Conservation (phyloP, 2,888 invertebrate species). For the Chloroclystis v-ata region DNA sequence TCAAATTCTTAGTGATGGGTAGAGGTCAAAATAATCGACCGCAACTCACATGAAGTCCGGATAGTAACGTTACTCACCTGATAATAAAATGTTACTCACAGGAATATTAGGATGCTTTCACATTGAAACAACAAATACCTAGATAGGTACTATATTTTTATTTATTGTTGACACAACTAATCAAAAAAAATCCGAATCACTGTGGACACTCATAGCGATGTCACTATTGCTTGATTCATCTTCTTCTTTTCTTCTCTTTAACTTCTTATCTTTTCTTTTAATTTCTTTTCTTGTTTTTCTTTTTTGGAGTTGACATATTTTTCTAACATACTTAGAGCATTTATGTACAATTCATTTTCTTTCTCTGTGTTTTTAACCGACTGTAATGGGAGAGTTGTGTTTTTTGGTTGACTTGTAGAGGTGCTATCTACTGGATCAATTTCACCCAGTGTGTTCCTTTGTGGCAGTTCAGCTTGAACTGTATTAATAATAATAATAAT, state of each 20-base stretch:
- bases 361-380: background rate
- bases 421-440: background rate
- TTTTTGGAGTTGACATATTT: background rate
- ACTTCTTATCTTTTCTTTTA: conserved; percentile 1
- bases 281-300: conserved; percentile 1
- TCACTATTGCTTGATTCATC: conserved; percentile 7
- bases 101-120: conserved; percentile 5
- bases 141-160: conserved; percentile 1
- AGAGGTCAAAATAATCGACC: conserved; percentile 1
- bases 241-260: background rate
- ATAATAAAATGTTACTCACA: conserved; percentile 3
- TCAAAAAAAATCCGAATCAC: conserved; percentile 4
- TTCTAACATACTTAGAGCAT: background rate
- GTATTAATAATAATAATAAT: too few relatives aligned
- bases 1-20: too few relatives aligned
- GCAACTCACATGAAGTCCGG: conserved; percentile 9
- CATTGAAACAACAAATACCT: conserved; percentile 7
- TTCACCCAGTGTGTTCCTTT: background rate
- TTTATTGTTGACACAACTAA: background rate
- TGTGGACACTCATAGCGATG: conserved; percentile 6
- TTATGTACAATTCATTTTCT: background rate
- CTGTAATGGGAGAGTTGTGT: background rate
- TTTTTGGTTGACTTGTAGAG: background rate
- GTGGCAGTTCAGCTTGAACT: background rate
- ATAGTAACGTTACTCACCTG: conserved; percentile 7